These are phyloP conservation scores for Sebastes schlegelii DNA, from an alignment of 2,113 vertebrate genomes.

Conservation along the genomic window DNA sequence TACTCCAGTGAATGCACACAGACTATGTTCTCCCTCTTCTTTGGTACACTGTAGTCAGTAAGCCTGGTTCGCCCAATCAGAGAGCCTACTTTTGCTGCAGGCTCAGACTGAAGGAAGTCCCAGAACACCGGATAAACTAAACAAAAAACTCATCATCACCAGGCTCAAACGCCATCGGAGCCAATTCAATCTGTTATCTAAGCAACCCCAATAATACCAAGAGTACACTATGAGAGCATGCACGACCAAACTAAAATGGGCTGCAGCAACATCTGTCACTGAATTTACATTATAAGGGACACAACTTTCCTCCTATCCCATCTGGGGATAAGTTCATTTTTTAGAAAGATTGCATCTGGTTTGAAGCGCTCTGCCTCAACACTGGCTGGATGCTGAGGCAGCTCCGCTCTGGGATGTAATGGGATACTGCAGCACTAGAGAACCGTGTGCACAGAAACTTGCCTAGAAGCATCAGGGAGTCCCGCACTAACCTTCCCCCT, in stretches of 20 bases:
- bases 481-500: constrained; percentile 74
- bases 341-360: constrained; percentile 8
- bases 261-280: constrained; percentile 9
- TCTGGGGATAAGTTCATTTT: neutral
- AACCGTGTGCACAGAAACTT: constrained; percentile 84
- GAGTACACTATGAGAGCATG: constrained; percentile 31
- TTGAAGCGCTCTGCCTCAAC: constrained; percentile 29
- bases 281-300: neutral
- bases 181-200: constrained; percentile 53
- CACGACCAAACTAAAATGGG: constrained; percentile 20
- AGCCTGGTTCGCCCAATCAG: constrained; percentile 41
- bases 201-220: constrained; percentile 26
- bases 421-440: constrained; percentile 84
- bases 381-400: constrained; percentile 69
- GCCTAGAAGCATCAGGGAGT: constrained; percentile 83
- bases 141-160: constrained; percentile 49
- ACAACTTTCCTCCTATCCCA: constrained; percentile 45
- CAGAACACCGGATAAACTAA: constrained; percentile 52
- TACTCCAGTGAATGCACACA: neutral
- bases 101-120: constrained; percentile 45
- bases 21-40: neutral
- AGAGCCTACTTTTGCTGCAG: constrained; percentile 47
- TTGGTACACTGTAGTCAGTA: neutral
- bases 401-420: constrained; percentile 74
- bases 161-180: constrained; percentile 12